Conservation (phyloP, 2,113 vertebrate genomes). For the Clarias macrocephalus region DNA sequence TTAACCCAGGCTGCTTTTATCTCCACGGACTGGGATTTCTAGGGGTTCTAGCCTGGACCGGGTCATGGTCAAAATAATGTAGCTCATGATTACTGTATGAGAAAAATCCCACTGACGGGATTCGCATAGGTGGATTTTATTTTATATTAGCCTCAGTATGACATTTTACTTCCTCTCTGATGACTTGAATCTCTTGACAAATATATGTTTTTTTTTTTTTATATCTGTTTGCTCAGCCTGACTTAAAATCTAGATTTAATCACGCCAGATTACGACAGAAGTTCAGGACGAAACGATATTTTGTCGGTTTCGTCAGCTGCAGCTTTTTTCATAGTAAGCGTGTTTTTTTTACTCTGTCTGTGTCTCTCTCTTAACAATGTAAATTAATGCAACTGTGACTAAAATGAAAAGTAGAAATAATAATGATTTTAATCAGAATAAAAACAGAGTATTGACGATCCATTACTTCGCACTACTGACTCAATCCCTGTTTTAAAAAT, state of each 20-base stretch:
- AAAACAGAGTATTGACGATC: neutral
- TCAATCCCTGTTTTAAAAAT: neutral
- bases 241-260: neutral
- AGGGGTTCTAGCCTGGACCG: neutral
- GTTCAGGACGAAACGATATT: neutral
- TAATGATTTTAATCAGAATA: neutral
- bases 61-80: neutral
- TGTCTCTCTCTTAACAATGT: neutral
- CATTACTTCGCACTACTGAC: conserved; percentile 5
- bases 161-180: neutral
- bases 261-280: neutral
- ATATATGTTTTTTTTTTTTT: neutral
- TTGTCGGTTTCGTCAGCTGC: neutral
- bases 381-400: neutral
- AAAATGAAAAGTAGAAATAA: neutral
- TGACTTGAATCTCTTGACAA: conserved; percentile 20
- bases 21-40: neutral
- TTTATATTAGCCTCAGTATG: neutral
- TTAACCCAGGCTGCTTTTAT: conserved; percentile 40
- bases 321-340: neutral
- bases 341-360: neutral
- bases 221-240: neutral
- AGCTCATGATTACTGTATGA: neutral
- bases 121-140: neutral
- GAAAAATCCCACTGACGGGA: neutral